phyloP scores from a whole-genome alignment of 2,113 vertebrate species.

The Lamprologus callipterus region DNA sequence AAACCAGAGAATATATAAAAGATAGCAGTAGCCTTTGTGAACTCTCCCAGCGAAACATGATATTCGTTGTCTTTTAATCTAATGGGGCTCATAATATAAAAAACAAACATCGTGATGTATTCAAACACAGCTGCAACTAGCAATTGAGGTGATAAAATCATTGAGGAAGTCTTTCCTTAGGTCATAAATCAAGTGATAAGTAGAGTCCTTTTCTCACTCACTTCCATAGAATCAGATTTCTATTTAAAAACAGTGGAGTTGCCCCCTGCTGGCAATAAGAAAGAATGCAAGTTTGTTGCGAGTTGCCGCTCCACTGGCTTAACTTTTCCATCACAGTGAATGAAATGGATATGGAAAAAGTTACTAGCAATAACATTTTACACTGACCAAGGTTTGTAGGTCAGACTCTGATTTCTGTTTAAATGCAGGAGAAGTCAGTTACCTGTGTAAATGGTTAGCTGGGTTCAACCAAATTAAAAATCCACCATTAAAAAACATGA shows the following conservation, averaged over 20 bases:
- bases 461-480: neutral
- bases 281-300: neutral
- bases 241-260: neutral
- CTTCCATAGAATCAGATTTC: neutral
- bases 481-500: neutral
- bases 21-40: neutral
- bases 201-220: neutral
- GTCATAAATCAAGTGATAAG: neutral
- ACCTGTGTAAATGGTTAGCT: neutral
- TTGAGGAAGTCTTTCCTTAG: neutral
- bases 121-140: neutral
- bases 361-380: neutral
- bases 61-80: neutral
- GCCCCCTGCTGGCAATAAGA: neutral
- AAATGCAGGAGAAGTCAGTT: neutral
- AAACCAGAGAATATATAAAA: neutral
- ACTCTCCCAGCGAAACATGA: neutral
- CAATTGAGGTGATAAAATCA: neutral
- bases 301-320: neutral
- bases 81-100: neutral
- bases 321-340: neutral
- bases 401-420: neutral
- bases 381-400: neutral
- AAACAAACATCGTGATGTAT: neutral
- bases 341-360: neutral